Conservation (phyloP, 2,113 vertebrate species). For the Plecotus auritus region DNA sequence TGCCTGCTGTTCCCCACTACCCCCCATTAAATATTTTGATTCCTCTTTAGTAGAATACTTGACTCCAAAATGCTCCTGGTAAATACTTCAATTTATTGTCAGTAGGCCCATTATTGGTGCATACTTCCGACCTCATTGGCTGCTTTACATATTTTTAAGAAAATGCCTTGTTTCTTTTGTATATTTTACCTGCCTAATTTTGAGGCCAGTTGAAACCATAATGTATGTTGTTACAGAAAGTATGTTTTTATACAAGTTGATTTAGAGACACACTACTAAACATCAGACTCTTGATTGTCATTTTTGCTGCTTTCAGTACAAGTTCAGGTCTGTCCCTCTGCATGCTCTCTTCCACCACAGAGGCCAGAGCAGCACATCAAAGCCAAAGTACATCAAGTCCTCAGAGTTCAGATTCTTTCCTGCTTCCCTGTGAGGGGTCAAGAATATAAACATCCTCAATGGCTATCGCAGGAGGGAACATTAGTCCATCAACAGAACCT, state of each 20-base stretch:
- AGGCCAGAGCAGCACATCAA: conserved; percentile 43
- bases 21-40: background rate
- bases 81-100: background rate
- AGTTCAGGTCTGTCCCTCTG: background rate
- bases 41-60: background rate
- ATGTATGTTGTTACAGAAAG: background rate
- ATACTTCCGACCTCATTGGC: background rate
- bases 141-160: background rate
- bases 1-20: background rate
- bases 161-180: background rate
- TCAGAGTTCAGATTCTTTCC: conserved; percentile 56
- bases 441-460: conserved; percentile 32
- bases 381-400: conserved; percentile 35
- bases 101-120: background rate
- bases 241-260: background rate
- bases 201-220: background rate
- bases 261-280: background rate
- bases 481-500: background rate
- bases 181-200: background rate
- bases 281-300: background rate
- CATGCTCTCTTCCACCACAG: background rate
- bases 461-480: conserved; percentile 33
- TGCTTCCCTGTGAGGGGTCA: conserved; percentile 18
- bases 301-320: background rate
- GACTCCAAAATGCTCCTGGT: background rate